A percentile compares a stretch with the other conserved stretches of the same genome.
These are phyloP conservation scores for Daubentonia madagascariensis DNA, from an alignment of 2,113 vertebrate genomes.

Conservation along the genomic window DNA sequence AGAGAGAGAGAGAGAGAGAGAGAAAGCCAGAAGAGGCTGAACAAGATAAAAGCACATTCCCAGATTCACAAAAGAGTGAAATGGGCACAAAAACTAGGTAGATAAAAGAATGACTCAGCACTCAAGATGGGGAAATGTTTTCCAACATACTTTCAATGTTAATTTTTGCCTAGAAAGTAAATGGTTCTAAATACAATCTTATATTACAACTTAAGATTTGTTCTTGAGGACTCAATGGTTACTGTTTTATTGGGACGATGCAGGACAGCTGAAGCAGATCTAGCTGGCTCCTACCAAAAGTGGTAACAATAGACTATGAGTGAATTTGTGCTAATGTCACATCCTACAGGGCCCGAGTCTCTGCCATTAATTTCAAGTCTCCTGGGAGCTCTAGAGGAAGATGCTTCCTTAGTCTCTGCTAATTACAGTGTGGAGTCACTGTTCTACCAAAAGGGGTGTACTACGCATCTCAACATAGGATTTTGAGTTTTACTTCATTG, in stretches of 20 bases:
- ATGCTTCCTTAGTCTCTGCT: not conserved
- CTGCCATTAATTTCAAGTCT: not conserved
- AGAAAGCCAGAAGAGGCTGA: not conserved
- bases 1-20: not conserved
- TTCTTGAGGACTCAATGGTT: not conserved
- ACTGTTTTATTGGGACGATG: not conserved
- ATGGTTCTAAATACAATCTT: not conserved
- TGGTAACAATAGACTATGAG: not conserved
- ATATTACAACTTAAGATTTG: not conserved
- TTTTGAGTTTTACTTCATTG: not conserved
- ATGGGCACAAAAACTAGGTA: not conserved
- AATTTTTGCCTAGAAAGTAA: constrained; percentile 33
- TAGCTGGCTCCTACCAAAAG: not conserved
- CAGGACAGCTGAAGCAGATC: not conserved
- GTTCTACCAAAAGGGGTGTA: not conserved
- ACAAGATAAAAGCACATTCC: not conserved
- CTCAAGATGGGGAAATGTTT: not conserved
- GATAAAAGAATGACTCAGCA: not conserved
- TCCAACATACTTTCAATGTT: not conserved
- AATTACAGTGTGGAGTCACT: not conserved
- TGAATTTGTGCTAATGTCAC: not conserved
- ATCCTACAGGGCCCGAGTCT: not conserved
- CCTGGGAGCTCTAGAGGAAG: not conserved
- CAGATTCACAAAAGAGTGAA: not conserved
- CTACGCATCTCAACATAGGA: not conserved